Evolutionary conservation across 2,888 invertebrate genomes (phyloP).

Genomic region (Acrobasis suavella): DNA sequence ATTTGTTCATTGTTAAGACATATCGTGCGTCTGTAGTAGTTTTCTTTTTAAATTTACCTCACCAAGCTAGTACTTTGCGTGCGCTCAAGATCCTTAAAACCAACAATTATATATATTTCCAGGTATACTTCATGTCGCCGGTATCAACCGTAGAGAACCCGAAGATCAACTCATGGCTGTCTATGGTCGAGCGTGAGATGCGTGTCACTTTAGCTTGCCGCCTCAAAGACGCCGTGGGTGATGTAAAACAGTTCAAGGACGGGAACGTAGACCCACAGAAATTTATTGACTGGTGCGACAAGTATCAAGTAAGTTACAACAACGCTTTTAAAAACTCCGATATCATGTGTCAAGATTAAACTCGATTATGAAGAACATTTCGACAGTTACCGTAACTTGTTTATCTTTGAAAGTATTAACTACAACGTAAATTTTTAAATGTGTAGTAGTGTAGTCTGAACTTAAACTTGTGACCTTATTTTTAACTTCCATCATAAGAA

Average conservation of each 20-base stretch:
- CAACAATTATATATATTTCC: neutral
- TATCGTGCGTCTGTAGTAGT: no score
- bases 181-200: constrained; percentile 98
- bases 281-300: constrained; percentile 98
- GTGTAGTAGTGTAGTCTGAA: no score
- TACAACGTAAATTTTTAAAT: no score
- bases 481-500: no score
- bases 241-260: constrained; percentile 95
- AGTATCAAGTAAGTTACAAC: constrained; percentile 83
- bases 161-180: constrained; percentile 99
- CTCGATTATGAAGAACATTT: neutral
- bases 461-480: no score
- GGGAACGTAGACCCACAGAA: constrained; percentile 91
- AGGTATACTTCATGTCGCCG: constrained; percentile 88
- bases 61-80: no score
- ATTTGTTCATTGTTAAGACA: no score
- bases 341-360: no score
- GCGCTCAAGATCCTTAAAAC: neutral
- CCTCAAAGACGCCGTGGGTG: constrained; percentile 94
- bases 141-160: constrained; percentile 96
- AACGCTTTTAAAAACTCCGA: no score
- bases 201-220: constrained; percentile 96
- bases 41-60: no score
- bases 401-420: no score
- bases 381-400: no score